Conservation (phyloP, 2,888 invertebrate genomes). For the Hermodice carunculata region DNA sequence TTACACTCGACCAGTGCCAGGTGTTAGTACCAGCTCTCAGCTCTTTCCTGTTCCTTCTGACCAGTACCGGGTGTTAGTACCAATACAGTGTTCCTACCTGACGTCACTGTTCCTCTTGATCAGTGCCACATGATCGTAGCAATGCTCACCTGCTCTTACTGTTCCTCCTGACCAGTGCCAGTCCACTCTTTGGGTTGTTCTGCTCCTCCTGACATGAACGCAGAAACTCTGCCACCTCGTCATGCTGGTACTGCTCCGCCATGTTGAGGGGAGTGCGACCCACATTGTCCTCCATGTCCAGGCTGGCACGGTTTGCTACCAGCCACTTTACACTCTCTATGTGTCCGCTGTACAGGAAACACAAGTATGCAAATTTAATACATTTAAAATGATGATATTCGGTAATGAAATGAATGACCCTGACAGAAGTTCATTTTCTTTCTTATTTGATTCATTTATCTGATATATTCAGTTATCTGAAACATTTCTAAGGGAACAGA, state of each 20-base stretch:
- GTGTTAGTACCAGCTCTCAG: no score
- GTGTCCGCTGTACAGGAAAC: conserved; percentile 51
- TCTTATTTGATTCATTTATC: no score
- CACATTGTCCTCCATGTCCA: conserved; percentile 52
- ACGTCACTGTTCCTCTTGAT: no score
- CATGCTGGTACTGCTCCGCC: conserved; percentile 55
- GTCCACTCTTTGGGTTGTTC: neutral
- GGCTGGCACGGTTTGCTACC: conserved; percentile 55
- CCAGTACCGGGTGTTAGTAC: no score
- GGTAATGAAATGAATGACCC: neutral
- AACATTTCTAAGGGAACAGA: no score
- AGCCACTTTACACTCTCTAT: conserved; percentile 64
- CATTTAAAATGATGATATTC: neutral
- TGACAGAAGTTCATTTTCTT: neutral
- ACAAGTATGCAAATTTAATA: neutral
- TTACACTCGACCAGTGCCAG: no score
- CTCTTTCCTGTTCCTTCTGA: no score
- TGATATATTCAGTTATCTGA: no score
- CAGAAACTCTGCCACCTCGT: conserved; percentile 39
- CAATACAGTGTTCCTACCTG: no score
- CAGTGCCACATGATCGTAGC: no score
- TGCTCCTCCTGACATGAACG: conserved; percentile 5
- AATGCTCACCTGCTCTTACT: conserved; percentile 16
- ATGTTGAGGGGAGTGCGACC: conserved; percentile 54
- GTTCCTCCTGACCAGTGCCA: conserved; percentile 15